phyloP scores from a whole-genome alignment of 1,140 invertebrate genomes.

The Leguminivora glycinivorella region DNA sequence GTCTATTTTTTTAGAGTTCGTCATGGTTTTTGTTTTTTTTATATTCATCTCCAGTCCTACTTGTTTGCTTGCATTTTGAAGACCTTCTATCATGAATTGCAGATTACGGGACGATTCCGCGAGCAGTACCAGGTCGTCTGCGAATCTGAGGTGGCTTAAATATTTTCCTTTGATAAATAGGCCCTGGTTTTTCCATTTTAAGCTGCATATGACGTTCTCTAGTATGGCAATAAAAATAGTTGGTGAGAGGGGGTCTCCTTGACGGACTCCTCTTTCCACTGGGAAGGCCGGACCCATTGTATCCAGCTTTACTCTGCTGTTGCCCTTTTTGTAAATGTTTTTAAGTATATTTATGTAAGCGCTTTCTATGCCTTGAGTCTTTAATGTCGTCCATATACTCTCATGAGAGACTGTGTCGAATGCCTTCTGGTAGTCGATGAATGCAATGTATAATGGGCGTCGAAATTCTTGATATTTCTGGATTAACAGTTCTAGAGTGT shows the following conservation, averaged over 20 bases:
- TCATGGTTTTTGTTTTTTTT: neutral
- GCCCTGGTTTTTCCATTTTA: neutral
- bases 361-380: neutral
- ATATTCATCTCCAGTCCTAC: neutral
- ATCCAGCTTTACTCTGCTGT: neutral
- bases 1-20: neutral
- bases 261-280: neutral
- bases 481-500: slow-evolving; percentile 8
- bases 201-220: neutral
- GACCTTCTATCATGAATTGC: neutral
- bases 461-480: neutral
- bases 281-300: neutral
- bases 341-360: neutral
- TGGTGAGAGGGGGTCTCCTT: neutral
- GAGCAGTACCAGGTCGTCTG: neutral
- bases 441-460: neutral
- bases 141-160: neutral
- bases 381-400: too few species aligned
- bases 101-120: neutral
- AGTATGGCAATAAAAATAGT: neutral
- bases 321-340: neutral
- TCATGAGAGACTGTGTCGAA: too few species aligned
- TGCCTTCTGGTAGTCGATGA: too few species aligned
- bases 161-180: neutral
- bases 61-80: too few species aligned